phyloP scores from a whole-genome alignment of 1,140 invertebrate genomes.

The Grapholita molesta region DNA sequence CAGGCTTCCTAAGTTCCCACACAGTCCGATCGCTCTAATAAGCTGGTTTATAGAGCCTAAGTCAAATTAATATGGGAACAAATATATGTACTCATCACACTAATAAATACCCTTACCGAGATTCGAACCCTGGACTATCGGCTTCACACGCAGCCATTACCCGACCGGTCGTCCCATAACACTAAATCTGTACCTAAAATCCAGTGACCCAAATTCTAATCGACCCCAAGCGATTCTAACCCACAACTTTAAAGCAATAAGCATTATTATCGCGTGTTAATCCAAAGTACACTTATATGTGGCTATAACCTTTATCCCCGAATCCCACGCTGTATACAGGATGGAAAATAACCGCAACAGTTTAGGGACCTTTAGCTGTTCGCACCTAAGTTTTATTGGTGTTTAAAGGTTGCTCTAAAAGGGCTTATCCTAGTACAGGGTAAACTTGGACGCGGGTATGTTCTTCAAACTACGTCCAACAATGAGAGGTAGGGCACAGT shows the following conservation, averaged over 20 bases:
- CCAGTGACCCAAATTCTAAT: not conserved
- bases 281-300: not conserved
- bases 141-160: not conserved
- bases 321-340: not conserved
- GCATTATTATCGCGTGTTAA: not conserved
- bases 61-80: no score
- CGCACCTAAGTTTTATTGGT: not conserved
- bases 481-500: no score
- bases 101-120: no score
- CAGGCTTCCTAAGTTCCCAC: no score
- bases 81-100: no score
- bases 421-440: not conserved
- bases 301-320: not conserved
- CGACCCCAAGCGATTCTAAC: not conserved
- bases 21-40: no score
- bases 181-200: not conserved
- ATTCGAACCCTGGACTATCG: no score
- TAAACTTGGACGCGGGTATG: no score
- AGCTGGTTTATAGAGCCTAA: no score
- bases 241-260: not conserved
- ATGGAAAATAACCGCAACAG: not conserved
- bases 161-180: not conserved
- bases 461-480: no score
- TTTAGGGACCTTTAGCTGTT: not conserved
- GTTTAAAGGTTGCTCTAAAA: not conserved